Evolutionary conservation across 1,140 invertebrate genomes (phyloP).

Genomic region (Ceratosolen fusciceps): DNA sequence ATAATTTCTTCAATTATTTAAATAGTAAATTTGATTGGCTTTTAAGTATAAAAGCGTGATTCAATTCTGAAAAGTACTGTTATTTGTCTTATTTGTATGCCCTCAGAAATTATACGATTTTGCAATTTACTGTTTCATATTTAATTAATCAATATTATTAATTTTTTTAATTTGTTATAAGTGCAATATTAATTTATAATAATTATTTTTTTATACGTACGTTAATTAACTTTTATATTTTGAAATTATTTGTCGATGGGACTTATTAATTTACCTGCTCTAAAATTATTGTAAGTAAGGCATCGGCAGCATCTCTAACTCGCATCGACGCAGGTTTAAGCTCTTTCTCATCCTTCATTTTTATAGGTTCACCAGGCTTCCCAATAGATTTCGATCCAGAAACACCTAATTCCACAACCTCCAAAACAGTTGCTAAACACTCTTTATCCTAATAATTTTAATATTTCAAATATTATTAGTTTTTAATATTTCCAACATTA

Average conservation of each 20-base stretch:
- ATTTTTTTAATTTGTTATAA: too few relatives aligned
- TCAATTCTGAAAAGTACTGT: too few relatives aligned
- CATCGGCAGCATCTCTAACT: slow-evolving; percentile 95
- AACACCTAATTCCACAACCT: slow-evolving; percentile 97
- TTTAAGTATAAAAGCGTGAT: too few relatives aligned
- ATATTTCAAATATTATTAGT: neutral
- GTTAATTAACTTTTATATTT: too few relatives aligned
- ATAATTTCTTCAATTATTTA: too few relatives aligned
- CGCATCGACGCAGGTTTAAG: slow-evolving; percentile 96
- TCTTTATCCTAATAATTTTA: slow-evolving; percentile 82
- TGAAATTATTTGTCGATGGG: neutral
- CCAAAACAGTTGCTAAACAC: slow-evolving; percentile 91
- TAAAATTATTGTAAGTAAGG: slow-evolving; percentile 89
- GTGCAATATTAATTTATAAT: too few relatives aligned
- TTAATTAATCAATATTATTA: too few relatives aligned
- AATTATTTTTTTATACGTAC: too few relatives aligned
- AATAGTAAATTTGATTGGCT: too few relatives aligned
- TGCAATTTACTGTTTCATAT: too few relatives aligned
- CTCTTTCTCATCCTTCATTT: slow-evolving; percentile 96
- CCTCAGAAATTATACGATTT: too few relatives aligned
- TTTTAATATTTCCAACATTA: neutral
- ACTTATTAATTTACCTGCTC: slow-evolving; percentile 79
- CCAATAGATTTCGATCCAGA: slow-evolving; percentile 92
- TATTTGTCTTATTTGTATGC: too few relatives aligned
- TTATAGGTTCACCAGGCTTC: slow-evolving; percentile 89